These are phyloP conservation scores for Pinna nobilis DNA, from an alignment of 1,140 invertebrate genomes.

Conservation along the genomic window DNA sequence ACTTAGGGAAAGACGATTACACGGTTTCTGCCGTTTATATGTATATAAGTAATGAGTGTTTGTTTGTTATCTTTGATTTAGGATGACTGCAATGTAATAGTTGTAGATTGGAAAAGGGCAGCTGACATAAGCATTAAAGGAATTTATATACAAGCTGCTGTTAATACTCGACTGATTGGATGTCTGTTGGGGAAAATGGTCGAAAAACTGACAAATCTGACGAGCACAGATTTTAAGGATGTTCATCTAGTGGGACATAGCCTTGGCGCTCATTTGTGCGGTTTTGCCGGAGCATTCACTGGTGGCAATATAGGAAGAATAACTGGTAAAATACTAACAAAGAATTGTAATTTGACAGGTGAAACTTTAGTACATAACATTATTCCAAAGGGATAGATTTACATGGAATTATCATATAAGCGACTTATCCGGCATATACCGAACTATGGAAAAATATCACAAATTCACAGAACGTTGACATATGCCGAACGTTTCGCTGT, in stretches of 20 bases:
- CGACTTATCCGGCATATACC: no score
- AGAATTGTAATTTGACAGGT: no score
- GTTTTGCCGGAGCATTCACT: constrained; percentile 91
- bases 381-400: no score
- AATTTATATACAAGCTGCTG: constrained; percentile 94
- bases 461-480: no score
- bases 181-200: constrained; percentile 90
- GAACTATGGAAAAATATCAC: no score
- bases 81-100: constrained; percentile 84
- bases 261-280: constrained; percentile 90
- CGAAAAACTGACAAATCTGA: constrained; percentile 11
- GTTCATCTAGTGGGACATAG: constrained; percentile 92
- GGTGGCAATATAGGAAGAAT: constrained; percentile 86
- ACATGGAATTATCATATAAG: no score
- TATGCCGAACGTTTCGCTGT: no score
- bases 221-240: not conserved
- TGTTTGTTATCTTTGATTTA: no score
- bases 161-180: constrained; percentile 93
- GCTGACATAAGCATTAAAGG: constrained; percentile 90
- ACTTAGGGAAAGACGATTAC: no score
- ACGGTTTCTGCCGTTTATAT: no score
- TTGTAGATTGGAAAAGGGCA: constrained; percentile 95
- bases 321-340: constrained; percentile 75
- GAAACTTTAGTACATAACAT: no score
- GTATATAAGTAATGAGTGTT: no score